Evolutionary conservation across 2,888 invertebrate species (phyloP).

Genomic region (Rosalia funebris): DNA sequence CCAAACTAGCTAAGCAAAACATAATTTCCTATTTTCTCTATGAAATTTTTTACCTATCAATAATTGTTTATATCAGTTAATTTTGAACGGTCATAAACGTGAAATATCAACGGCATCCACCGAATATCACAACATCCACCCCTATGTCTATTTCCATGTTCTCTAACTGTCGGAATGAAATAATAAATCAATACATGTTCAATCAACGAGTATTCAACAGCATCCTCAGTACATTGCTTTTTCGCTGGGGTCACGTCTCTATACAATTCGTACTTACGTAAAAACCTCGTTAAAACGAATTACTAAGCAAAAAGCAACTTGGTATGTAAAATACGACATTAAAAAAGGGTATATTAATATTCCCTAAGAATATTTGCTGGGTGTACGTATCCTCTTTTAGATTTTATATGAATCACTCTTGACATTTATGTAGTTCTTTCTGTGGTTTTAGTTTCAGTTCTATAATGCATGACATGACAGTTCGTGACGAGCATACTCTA

Average conservation of each 20-base stretch:
- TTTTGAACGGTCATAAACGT: no score
- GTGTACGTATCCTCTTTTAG: conserved; percentile 42
- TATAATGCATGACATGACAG: conserved; percentile 54
- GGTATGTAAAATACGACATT: conserved; percentile 17
- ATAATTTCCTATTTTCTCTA: no score
- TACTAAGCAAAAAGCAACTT: conserved; percentile 4
- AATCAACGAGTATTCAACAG: background rate
- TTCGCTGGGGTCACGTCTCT: background rate
- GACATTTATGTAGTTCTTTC: conserved; percentile 55
- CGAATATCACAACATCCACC: no score
- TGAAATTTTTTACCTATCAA: no score
- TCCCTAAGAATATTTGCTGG: conserved; percentile 37
- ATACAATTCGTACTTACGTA: background rate
- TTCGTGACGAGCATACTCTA: conserved; percentile 53
- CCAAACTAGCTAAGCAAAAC: no score
- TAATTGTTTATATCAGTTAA: no score
- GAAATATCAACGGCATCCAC: no score
- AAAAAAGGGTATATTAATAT: conserved; percentile 33
- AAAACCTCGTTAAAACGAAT: conserved; percentile 5
- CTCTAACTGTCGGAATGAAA: no score
- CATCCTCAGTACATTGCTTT: background rate
- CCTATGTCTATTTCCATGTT: no score
- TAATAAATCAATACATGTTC: no score
- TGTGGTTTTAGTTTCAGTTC: conserved; percentile 52
- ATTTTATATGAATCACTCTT: conserved; percentile 53